Evolutionary conservation across 2,888 invertebrate species (phyloP).

Genomic region (Brachycybe producta): DNA sequence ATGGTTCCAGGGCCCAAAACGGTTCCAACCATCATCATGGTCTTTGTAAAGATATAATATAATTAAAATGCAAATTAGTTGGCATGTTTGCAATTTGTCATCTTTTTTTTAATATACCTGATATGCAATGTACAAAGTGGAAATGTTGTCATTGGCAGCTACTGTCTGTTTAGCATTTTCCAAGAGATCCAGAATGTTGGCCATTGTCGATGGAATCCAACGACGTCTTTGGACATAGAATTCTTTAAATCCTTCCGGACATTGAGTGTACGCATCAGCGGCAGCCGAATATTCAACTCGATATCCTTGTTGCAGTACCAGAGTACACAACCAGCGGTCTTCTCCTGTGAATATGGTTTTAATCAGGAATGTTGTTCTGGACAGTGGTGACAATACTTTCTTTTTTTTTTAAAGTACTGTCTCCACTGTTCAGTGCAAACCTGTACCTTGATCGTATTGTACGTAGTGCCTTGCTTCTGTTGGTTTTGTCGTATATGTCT

Average conservation of each 20-base stretch:
- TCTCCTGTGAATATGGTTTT: slow-evolving; percentile 21
- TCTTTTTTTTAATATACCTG: slow-evolving; percentile 24
- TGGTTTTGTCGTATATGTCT: slow-evolving; percentile 78
- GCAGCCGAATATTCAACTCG: slow-evolving; percentile 38
- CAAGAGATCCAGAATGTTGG: slow-evolving; percentile 43
- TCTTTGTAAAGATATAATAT: slow-evolving; percentile 30
- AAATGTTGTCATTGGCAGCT: slow-evolving; percentile 41
- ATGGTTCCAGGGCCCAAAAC: slow-evolving; percentile 70
- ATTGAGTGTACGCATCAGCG: slow-evolving; percentile 36
- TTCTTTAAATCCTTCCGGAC: slow-evolving; percentile 43
- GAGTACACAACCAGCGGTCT: slow-evolving; percentile 43
- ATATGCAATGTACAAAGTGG: slow-evolving; percentile 33
- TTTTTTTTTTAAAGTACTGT: not conserved
- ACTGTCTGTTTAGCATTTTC: slow-evolving; percentile 37
- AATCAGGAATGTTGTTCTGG: too few relatives aligned
- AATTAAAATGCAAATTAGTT: not conserved
- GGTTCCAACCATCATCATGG: slow-evolving; percentile 55
- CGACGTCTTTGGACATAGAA: slow-evolving; percentile 44
- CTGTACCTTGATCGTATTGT: slow-evolving; percentile 97
- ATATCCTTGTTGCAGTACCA: slow-evolving; percentile 41
- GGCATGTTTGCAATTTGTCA: too few relatives aligned
- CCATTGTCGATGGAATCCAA: slow-evolving; percentile 46
- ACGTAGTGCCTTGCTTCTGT: slow-evolving; percentile 93
- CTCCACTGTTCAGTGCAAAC: not conserved
- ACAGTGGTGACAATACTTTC: too few relatives aligned